These are phyloP conservation scores for Dendropsophus ebraccatus DNA, from an alignment of 2,113 vertebrate species.

Conservation along the genomic window DNA sequence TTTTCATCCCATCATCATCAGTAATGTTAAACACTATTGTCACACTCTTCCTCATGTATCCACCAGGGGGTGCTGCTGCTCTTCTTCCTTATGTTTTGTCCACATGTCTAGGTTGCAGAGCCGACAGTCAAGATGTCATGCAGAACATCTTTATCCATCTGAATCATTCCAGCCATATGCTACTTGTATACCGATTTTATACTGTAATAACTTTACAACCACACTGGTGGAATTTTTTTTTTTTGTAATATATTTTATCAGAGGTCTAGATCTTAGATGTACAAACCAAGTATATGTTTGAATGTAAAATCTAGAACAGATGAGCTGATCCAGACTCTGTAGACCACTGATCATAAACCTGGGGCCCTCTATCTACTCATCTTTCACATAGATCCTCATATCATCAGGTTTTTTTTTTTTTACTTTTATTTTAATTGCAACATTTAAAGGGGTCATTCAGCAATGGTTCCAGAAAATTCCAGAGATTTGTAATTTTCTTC, in stretches of 20 bases:
- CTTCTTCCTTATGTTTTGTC: slow-evolving; percentile 6
- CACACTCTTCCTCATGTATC: not conserved
- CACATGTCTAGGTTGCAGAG: not conserved
- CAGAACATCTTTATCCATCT: slow-evolving; percentile 29
- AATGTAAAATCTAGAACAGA: not conserved
- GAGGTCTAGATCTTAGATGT: not conserved
- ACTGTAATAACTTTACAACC: not conserved
- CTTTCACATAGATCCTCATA: no score
- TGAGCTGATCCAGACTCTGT: not conserved
- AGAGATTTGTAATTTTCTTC: no score
- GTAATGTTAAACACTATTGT: not conserved
- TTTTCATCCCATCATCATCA: not conserved
- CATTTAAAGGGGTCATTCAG: no score
- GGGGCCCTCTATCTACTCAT: no score
- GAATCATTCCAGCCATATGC: not conserved
- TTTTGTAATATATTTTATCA: not conserved
- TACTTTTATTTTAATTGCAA: no score
- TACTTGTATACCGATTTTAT: not conserved
- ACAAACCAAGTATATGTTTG: not conserved
- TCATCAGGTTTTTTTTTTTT: no score
- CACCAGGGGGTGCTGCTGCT: slow-evolving; percentile 50
- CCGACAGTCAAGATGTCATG: not conserved
- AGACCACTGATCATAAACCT: no score
- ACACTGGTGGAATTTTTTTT: not conserved
- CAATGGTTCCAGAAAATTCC: no score